Base-by-base conservation (phyloP, 2,113 vertebrate species). In the Numenius arquata region DNA sequence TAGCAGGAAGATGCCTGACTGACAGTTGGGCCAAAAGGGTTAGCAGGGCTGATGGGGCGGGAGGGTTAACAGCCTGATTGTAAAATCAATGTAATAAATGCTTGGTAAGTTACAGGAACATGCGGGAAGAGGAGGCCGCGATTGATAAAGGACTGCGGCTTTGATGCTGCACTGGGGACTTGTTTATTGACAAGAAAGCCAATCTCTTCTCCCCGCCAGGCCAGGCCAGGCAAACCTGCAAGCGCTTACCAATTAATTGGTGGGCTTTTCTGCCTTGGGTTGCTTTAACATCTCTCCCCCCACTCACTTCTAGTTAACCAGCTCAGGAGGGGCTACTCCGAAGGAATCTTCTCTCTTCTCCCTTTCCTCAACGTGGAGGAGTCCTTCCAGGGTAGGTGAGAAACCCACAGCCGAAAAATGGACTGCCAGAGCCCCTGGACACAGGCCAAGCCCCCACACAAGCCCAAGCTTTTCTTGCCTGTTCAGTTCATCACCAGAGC, bases 91-190 rank as follows among this genome's bases (percentile, higher is more conserved):
- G 98, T 98, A 92, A 98, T 99, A 99, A 99, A 99, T 99, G 98
- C 99, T 99, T 99, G 99, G 99, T 99, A 99, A 99, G 99, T 99
- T 99, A 99, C 99, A 99, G 99, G 99, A 99, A 99, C 98, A 99
- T 98, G 98, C 98, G 98, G 98, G 99, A 99, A 99, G 98, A 98
- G 98, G 98, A 98, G 98, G 98, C 98, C 98, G 93, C 98, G 98
- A 99, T 98, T 99, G 99, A 99, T 99, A 99, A 99, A 99, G 99
- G 98, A 98, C 98, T 98, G 98, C 98, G 97, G 98, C 98, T 99
- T 99, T 99, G 99, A 99, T 99, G 98, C 98, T 99, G 98, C 99
- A 99, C 99, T 97, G 97, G 99, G 98, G 99, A 99, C 98, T 98
- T 98, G 98, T 98, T 99, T 98, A 99, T 98, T 97, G 99, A 99